Evolutionary conservation across 2,888 invertebrate species (phyloP).

Genomic region (Hypsopygia costalis): DNA sequence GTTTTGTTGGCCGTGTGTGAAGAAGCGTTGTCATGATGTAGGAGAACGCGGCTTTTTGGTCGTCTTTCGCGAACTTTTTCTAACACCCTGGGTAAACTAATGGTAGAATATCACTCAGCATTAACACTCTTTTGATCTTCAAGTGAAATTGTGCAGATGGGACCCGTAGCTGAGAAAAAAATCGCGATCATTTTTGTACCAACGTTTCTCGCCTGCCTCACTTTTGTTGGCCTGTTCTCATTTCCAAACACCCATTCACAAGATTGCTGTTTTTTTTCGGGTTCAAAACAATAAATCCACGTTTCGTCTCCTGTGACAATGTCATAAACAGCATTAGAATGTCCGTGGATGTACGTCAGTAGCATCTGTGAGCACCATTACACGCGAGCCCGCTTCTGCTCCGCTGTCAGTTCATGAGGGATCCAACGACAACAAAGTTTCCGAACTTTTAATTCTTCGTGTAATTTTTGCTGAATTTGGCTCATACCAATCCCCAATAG

Average conservation of each 20-base stretch:
- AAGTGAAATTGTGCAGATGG: neutral
- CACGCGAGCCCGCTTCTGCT: too few species aligned
- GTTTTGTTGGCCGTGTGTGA: too few species aligned
- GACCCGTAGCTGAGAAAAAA: conserved; percentile 8
- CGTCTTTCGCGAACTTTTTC: too few species aligned
- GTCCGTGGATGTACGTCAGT: too few species aligned
- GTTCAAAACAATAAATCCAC: conserved; percentile 6
- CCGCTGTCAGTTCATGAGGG: too few species aligned
- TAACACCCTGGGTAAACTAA: too few species aligned
- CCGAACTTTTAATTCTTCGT: neutral
- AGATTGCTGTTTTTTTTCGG: conserved; percentile 5
- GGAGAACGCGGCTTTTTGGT: too few species aligned
- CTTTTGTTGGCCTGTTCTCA: conserved; percentile 10
- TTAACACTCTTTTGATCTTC: too few species aligned
- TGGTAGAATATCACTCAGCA: too few species aligned
- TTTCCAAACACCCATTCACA: conserved; percentile 9
- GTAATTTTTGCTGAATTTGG: neutral
- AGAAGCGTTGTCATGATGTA: too few species aligned
- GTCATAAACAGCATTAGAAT: too few species aligned
- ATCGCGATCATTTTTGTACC: conserved; percentile 9
- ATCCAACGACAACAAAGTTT: neutral
- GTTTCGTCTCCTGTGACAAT: neutral
- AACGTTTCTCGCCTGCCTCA: conserved; percentile 10
- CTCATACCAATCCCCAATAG: neutral
- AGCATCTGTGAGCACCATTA: neutral